These are phyloP conservation scores for Hyposoter dolosus DNA, from an alignment of 2,888 invertebrate species.

Conservation along the genomic window DNA sequence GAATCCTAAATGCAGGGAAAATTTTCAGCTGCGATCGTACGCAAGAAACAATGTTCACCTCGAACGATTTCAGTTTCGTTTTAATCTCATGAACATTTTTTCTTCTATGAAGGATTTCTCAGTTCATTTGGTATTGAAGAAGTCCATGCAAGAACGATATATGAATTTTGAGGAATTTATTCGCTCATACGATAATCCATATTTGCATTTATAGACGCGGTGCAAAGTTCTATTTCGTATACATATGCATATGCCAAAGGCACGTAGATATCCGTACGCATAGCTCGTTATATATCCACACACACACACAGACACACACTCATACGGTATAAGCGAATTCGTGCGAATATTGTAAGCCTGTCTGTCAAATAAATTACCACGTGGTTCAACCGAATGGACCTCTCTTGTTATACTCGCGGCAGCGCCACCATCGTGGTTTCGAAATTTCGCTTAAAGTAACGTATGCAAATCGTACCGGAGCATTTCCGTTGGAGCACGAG, in stretches of 20 bases:
- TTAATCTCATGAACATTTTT: too few species aligned
- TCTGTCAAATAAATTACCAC: slow-evolving; percentile 24
- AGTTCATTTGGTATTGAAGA: too few species aligned
- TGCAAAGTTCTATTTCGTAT: slow-evolving; percentile 12
- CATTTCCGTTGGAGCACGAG: slow-evolving; percentile 46
- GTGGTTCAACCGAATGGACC: slow-evolving; percentile 36
- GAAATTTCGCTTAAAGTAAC: slow-evolving; percentile 70
- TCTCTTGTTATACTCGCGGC: slow-evolving; percentile 41
- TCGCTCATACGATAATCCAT: slow-evolving; percentile 1
- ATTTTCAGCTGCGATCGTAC: too few species aligned
- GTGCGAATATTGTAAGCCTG: slow-evolving; percentile 8
- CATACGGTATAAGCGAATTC: not conserved
- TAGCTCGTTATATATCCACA: not conserved
- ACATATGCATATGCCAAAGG: not conserved
- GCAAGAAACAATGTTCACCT: too few species aligned
- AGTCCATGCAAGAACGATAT: too few species aligned
- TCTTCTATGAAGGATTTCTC: too few species aligned
- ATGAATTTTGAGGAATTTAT: not conserved
- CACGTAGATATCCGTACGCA: not conserved
- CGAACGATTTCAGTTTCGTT: too few species aligned
- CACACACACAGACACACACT: not conserved
- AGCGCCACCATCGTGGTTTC: slow-evolving; percentile 59
- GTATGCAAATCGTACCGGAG: slow-evolving; percentile 71
- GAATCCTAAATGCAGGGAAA: too few species aligned
- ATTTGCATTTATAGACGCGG: slow-evolving; percentile 11